phyloP scores from a whole-genome alignment of 2,888 invertebrate species.

The Automeris io region DNA sequence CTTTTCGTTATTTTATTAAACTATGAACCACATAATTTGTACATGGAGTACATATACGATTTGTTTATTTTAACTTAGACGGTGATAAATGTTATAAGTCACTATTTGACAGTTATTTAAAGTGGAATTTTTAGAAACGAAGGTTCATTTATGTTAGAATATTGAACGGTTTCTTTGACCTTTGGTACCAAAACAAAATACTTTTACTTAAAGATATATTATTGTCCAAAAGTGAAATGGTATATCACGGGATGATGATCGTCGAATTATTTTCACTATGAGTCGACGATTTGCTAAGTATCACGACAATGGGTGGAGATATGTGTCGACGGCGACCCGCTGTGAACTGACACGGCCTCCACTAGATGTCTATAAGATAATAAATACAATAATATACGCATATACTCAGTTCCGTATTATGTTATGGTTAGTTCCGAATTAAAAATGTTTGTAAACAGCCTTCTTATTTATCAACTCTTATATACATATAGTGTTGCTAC shows the following conservation, averaged over 20 bases:
- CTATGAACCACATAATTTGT: not conserved
- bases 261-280: constrained; percentile 56
- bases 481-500: too few species aligned
- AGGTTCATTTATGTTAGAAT: constrained; percentile 18
- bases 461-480: too few species aligned
- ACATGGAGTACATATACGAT: constrained; percentile 12
- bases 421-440: not conserved
- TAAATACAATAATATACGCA: constrained; percentile 6
- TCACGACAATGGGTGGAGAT: constrained; percentile 10
- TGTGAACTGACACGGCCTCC: constrained; percentile 15
- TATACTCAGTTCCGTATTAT: not conserved
- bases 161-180: constrained; percentile 35
- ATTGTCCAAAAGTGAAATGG: constrained; percentile 50
- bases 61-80: constrained; percentile 14
- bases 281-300: constrained; percentile 32
- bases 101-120: constrained; percentile 22
- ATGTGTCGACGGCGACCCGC: constrained; percentile 9
- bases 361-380: constrained; percentile 18
- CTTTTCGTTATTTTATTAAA: not conserved
- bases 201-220: constrained; percentile 47
- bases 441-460: not conserved
- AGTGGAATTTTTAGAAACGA: constrained; percentile 11
- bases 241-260: constrained; percentile 40
- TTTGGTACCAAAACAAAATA: constrained; percentile 34
- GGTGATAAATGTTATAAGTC: constrained; percentile 17